Percentiles rank a stretch among this genome's conserved stretches.
Conservation (phyloP, 1,140 invertebrate species). For the Macrotrachela quadricornifera region DNA sequence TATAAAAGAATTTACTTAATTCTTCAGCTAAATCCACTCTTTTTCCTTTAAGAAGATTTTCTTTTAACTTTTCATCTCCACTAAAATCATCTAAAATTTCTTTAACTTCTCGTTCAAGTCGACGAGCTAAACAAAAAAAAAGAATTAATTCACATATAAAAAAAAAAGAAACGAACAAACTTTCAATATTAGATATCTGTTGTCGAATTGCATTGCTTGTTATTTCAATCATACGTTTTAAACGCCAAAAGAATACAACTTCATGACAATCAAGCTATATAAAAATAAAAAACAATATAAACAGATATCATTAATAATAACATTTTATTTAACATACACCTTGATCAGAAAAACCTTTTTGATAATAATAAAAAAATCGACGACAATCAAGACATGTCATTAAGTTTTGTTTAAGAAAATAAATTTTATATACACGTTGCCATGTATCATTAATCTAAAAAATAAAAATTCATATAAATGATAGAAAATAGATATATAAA, state of each 20-base stretch:
- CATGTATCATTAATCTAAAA: constrained; percentile 1
- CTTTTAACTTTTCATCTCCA: constrained; percentile 62
- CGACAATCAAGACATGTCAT: constrained; percentile 1
- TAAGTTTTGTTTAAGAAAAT: constrained; percentile 4
- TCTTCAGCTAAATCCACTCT: constrained; percentile 84
- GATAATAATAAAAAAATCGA: constrained; percentile 7
- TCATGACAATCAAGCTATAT: constrained; percentile 64
- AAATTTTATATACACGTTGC: constrained; percentile 3
- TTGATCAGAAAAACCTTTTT: constrained; percentile 9
- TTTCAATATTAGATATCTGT: constrained; percentile 65
- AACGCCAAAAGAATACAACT: constrained; percentile 85
- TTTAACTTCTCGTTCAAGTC: constrained; percentile 85
- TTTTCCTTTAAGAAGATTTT: constrained; percentile 61
- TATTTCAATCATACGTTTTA: constrained; percentile 77
- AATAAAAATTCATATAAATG: no score
- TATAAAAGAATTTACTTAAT: constrained; percentile 49
- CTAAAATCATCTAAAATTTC: constrained; percentile 81
- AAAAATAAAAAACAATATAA: not conserved
- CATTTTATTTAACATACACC: not conserved
- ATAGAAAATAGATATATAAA: no score
- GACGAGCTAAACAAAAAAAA: constrained; percentile 27
- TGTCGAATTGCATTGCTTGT: constrained; percentile 82
- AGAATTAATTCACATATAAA: no score
- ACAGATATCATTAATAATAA: not conserved
- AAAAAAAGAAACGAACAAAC: no score